These are phyloP conservation scores for Aproaerema taeniolella DNA, from an alignment of 2,888 invertebrate species.

Conservation along the genomic window DNA sequence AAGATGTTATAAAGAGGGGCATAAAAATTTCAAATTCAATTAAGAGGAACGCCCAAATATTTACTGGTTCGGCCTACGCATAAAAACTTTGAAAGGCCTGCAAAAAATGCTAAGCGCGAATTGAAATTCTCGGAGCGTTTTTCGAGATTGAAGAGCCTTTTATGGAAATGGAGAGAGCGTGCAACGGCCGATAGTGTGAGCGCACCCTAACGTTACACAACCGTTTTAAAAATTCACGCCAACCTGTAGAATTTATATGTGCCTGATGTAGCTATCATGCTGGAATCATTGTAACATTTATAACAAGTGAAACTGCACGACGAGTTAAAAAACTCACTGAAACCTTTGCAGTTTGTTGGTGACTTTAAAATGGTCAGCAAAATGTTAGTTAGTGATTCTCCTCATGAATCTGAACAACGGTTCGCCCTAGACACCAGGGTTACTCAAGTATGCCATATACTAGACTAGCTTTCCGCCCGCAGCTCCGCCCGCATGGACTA, in stretches of 20 bases:
- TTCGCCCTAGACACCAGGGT: too few relatives aligned
- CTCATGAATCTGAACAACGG: too few relatives aligned
- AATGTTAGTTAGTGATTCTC: too few relatives aligned
- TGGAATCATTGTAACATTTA: too few relatives aligned
- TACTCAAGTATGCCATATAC: too few relatives aligned
- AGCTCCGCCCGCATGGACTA: too few relatives aligned
- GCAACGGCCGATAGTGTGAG: conserved; percentile 55
- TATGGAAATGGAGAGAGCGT: conserved; percentile 73
- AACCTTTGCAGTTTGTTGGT: too few relatives aligned
- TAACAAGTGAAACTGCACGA: too few relatives aligned
- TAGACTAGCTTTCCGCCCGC: too few relatives aligned
- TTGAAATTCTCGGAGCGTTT: conserved; percentile 74
- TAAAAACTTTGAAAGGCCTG: conserved; percentile 27
- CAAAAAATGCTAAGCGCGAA: conserved; percentile 63
- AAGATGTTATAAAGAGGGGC: neutral
- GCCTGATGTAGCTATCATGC: conserved; percentile 58
- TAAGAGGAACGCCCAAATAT: conserved; percentile 25
- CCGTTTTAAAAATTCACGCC: conserved; percentile 67
- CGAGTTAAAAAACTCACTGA: too few relatives aligned
- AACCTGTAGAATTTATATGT: conserved; percentile 55
- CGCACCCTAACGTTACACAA: conserved; percentile 34
- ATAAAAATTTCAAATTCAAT: conserved; percentile 19
- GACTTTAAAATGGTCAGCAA: too few relatives aligned
- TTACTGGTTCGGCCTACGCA: conserved; percentile 18
- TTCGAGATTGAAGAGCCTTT: conserved; percentile 76